Evolutionary conservation across 2,888 invertebrate species (phyloP).

Genomic region (Lochmaea crataegi): DNA sequence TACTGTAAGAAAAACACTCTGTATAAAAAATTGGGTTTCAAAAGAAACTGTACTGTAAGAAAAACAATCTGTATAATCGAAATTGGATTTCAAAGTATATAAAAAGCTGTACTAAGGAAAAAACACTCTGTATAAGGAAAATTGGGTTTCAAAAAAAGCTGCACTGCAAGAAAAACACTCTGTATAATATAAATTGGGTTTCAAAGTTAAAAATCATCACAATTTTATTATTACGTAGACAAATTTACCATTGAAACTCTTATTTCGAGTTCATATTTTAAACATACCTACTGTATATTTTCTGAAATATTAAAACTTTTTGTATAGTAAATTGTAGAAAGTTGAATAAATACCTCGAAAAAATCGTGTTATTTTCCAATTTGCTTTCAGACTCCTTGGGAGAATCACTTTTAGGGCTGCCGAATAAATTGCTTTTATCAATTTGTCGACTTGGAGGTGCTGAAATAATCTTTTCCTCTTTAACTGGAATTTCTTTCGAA

Average conservation of each 20-base stretch:
- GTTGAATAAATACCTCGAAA: constrained; percentile 18
- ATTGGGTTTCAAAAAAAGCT: too few relatives aligned
- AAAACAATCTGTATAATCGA: not conserved
- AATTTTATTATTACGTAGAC: too few relatives aligned
- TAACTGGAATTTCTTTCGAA: constrained; percentile 35
- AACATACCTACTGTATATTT: too few relatives aligned
- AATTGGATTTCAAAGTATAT: not conserved
- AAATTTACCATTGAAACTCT: too few relatives aligned
- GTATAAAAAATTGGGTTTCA: not conserved
- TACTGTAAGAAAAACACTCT: not conserved
- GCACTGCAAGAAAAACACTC: too few relatives aligned
- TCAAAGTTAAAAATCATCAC: too few relatives aligned
- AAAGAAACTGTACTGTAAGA: too few relatives aligned
- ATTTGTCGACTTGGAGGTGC: constrained; percentile 43
- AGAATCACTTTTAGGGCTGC: constrained; percentile 49
- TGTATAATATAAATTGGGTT: too few relatives aligned
- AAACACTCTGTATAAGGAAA: too few relatives aligned
- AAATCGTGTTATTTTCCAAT: constrained; percentile 37
- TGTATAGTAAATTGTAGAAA: not conserved
- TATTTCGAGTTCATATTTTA: too few relatives aligned
- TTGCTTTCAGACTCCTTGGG: constrained; percentile 44
- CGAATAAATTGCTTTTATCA: constrained; percentile 52
- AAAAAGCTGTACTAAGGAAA: too few relatives aligned
- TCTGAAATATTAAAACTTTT: too few relatives aligned
- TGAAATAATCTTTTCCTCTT: constrained; percentile 36